Evolutionary conservation across 2,797 vertebrate species (phyloP).

Genomic region (Lycodopsis pacificus): DNA sequence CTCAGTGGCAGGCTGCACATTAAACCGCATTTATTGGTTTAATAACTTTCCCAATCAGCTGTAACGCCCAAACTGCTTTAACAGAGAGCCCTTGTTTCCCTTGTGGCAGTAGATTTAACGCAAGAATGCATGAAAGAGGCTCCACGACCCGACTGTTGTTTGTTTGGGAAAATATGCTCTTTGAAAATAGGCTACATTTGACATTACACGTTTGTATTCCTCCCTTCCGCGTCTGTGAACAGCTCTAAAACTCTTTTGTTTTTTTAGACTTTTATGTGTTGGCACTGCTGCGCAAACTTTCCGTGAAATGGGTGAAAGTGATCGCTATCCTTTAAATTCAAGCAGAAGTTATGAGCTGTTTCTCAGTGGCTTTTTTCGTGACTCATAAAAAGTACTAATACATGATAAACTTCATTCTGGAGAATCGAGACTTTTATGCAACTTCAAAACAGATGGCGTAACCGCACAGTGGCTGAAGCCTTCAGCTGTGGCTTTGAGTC

Average conservation of each 20-base stretch:
- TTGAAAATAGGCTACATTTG: conserved; percentile 28
- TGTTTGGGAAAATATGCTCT: conserved; percentile 30
- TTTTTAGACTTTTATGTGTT: conserved; percentile 35
- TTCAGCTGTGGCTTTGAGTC: conserved; percentile 57
- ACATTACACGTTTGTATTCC: conserved; percentile 26
- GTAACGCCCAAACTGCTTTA: conserved; percentile 34
- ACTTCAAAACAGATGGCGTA: conserved; percentile 59
- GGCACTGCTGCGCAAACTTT: conserved; percentile 12
- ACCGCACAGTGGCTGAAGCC: conserved; percentile 47
- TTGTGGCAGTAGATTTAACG: conserved; percentile 38
- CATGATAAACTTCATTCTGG: conserved; percentile 57
- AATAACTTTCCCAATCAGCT: conserved; percentile 53
- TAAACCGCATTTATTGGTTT: conserved; percentile 64
- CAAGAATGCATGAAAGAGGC: conserved; percentile 32
- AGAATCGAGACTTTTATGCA: conserved; percentile 44
- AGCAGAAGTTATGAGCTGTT: conserved; percentile 35
- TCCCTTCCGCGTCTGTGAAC: conserved; percentile 6
- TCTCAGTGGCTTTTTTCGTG: conserved; percentile 38
- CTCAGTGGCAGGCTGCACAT: conserved; percentile 38
- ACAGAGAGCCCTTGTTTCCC: conserved; percentile 11
- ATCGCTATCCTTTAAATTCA: conserved; percentile 40
- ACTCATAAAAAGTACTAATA: conserved; percentile 55
- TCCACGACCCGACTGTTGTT: conserved; percentile 25
- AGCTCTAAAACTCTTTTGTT: conserved; percentile 20
- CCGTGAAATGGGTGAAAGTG: conserved; percentile 28